Evolutionary conservation across 2,797 vertebrate species (phyloP).

Genomic region (Tadarida brasiliensis): DNA sequence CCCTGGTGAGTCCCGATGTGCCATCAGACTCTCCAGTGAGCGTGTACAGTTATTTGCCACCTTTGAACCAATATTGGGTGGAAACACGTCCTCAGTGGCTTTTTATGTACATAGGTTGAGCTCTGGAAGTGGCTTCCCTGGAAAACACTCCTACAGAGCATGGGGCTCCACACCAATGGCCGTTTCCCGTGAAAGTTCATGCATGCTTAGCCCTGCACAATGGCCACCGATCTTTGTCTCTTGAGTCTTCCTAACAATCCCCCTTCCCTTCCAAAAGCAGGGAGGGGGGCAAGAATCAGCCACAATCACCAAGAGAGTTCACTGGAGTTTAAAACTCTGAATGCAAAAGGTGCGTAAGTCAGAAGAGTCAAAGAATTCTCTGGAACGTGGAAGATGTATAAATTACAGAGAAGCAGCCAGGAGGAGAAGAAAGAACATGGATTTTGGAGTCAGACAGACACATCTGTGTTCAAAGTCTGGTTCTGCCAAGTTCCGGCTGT

Average conservation of each 20-base stretch:
- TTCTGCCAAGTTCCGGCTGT: background rate
- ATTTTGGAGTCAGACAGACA: background rate
- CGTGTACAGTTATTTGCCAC: background rate
- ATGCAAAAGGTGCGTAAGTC: background rate
- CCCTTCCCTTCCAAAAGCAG: background rate
- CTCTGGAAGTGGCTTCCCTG: background rate
- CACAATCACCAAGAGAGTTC: background rate
- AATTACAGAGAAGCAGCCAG: background rate
- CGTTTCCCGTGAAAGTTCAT: accelerated
- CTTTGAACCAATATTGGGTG: background rate
- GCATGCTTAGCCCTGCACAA: background rate
- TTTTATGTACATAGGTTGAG: background rate
- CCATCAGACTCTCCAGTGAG: background rate
- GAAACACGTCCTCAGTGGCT: background rate
- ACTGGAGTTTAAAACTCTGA: background rate
- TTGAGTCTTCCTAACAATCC: background rate
- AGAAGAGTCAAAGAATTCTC: background rate
- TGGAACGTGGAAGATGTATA: background rate
- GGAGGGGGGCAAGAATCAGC: background rate
- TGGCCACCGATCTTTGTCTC: background rate
- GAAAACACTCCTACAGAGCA: background rate
- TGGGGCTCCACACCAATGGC: accelerated
- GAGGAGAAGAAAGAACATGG: background rate
- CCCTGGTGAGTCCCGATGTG: background rate
- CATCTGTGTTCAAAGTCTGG: background rate